These are phyloP conservation scores for Alca torda DNA, from an alignment of 2,797 vertebrate genomes.

Conservation along the genomic window DNA sequence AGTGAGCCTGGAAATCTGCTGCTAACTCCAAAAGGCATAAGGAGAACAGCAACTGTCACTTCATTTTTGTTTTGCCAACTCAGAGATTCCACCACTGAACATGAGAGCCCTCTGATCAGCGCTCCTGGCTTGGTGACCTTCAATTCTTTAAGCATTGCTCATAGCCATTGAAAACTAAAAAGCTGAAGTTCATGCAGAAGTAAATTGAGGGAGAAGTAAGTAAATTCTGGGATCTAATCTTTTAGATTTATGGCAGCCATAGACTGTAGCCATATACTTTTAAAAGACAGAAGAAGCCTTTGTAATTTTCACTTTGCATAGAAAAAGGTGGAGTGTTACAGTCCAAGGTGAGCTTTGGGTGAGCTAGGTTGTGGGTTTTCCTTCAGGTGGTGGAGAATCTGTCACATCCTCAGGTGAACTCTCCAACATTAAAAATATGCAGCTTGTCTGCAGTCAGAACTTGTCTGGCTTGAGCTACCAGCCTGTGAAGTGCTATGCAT, in stretches of 20 bases:
- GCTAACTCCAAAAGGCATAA: background rate
- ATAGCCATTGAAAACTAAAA: background rate
- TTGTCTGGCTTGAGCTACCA: slow-evolving; percentile 33
- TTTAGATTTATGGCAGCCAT: background rate
- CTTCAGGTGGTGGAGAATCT: background rate
- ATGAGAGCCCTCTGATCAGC: background rate
- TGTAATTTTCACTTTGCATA: background rate
- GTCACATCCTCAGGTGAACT: slow-evolving; percentile 28
- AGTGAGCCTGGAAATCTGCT: background rate
- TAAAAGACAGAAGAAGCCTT: background rate
- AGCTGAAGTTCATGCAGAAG: background rate
- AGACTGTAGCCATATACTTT: background rate
- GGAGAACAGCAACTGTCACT: background rate
- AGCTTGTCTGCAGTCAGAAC: slow-evolving; percentile 48
- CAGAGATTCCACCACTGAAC: background rate
- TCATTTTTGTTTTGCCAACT: background rate
- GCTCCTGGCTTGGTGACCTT: background rate
- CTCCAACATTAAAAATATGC: background rate
- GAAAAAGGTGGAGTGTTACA: background rate
- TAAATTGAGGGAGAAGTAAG: background rate
- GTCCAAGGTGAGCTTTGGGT: background rate
- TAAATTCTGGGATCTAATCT: background rate
- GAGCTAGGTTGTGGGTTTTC: background rate
- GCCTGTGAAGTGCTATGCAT: slow-evolving; percentile 25
- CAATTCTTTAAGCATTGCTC: background rate